Evolutionary conservation across 2,113 vertebrate species (phyloP).

Genomic region (Polypterus bichir): DNA sequence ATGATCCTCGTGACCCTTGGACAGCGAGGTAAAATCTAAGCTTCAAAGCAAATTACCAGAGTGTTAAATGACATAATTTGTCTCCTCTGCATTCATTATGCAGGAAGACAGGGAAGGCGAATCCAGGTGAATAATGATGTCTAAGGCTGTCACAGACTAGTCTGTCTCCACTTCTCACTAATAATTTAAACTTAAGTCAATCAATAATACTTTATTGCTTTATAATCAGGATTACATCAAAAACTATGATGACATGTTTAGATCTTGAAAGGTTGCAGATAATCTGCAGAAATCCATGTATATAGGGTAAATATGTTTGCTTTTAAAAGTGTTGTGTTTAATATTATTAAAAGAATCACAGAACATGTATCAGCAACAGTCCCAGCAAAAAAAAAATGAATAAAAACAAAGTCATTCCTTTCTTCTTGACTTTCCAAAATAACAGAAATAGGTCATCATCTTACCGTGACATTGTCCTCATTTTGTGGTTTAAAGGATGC

Average conservation of each 20-base stretch:
- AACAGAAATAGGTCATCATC: neutral
- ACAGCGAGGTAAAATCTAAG: conserved; percentile 9
- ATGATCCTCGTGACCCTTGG: conserved; percentile 20
- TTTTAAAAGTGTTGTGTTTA: neutral
- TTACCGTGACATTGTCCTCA: neutral
- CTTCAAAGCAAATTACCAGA: conserved; percentile 17
- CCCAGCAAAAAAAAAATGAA: neutral
- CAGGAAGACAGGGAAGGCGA: conserved; percentile 16
- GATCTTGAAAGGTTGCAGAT: conserved; percentile 9
- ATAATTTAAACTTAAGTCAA: conserved; percentile 25
- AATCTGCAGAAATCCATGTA: neutral
- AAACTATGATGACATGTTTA: conserved; percentile 13
- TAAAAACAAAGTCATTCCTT: neutral
- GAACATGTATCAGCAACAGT: too few relatives aligned
- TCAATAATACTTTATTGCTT: conserved; percentile 22
- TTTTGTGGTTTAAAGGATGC: neutral
- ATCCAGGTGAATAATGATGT: conserved; percentile 23
- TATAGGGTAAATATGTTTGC: neutral
- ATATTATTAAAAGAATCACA: neutral
- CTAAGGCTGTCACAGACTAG: conserved; percentile 19
- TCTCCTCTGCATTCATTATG: conserved; percentile 20
- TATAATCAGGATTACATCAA: conserved; percentile 25
- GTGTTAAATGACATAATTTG: conserved; percentile 21
- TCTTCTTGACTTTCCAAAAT: neutral
- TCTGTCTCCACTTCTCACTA: neutral